Percentiles rank a stretch among this genome's conserved stretches.
Conservation (phyloP, 2,797 vertebrate species). For the Pagetopsis macropterus region DNA sequence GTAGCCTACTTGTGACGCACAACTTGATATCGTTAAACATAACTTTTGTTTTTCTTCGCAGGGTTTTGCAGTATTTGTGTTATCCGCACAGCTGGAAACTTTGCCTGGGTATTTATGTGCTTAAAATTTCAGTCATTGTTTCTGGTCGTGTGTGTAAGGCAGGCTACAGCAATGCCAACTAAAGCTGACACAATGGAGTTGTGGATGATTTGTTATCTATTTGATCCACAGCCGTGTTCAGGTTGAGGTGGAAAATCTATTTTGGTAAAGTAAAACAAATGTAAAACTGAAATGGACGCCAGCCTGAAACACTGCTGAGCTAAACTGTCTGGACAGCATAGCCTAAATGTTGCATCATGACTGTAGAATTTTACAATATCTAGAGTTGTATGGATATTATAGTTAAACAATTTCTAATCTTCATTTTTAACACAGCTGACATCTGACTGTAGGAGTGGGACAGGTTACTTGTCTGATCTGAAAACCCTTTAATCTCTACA, state of each 20-base stretch:
- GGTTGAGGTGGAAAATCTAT: not conserved
- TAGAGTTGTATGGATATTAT: not conserved
- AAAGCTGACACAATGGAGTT: not conserved
- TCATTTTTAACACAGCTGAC: not conserved
- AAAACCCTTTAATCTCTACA: constrained; percentile 4
- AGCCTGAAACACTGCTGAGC: not conserved
- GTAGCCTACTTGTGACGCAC: not conserved
- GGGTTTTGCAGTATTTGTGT: constrained; percentile 44
- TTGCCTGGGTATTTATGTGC: constrained; percentile 82
- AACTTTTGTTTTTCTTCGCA: constrained; percentile 33
- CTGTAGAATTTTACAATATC: not conserved
- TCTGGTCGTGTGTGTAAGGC: constrained; percentile 86
- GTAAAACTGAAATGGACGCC: not conserved
- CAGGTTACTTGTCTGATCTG: not conserved
- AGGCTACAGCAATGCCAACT: constrained; percentile 32
- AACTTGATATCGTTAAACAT: not conserved
- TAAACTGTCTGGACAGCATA: not conserved
- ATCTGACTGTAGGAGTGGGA: not conserved
- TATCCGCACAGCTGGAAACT: constrained; percentile 83
- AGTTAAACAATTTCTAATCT: not conserved
- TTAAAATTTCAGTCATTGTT: constrained; percentile 89
- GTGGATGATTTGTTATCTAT: not conserved
- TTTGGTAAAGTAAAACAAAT: not conserved
- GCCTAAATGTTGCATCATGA: not conserved
- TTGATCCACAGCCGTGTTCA: not conserved